Evolutionary conservation across 1,140 invertebrate genomes (phyloP), one percentile per base, ranked within the genome.

Genomic region (Limonius californicus): DNA sequence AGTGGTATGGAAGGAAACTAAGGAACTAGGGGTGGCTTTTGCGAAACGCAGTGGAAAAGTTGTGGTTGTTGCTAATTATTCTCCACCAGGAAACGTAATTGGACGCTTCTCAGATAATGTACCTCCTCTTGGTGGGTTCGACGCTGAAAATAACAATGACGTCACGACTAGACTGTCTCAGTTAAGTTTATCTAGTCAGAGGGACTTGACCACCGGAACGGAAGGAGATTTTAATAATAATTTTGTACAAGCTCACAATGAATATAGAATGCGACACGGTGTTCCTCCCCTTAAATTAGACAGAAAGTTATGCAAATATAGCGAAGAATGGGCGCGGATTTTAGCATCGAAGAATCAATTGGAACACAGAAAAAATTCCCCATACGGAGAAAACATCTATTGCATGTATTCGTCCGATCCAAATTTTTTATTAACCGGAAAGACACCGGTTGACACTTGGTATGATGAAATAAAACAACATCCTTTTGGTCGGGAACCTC

Each of bases 321-420:
- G 90, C 68, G 87, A 93, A 77, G 88, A 90, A 73, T 94, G 92
- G 91, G 92, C 91, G 0, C 87, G 89, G 61, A 79, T 84, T 56
- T 72, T 95, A 18, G 87, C 87, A 1, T 79, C 82, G 23, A 85
- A 78, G 61, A 86, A 88, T 35, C 79, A 77, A 54, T 81, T 94
- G 67, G 81, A 89, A 64, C 93, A 95, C 73, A 86, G 91, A 23
- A 82, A 84, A 18, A 84, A 89, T 65, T 84, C 81, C 62, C 83
- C 86, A 18, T 92, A 92, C 74, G 90, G 91, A 0, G 91, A 93
- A 73, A 94, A 93, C 74, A 85, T 93, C 59, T 93, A 87, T 70
- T 86, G 83, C 60, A 81, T 85, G 68, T 90, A 87, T 84, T 87
- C 87, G 39, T 87, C 87, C 0, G 84, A 89, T 74, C 84, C 85